phyloP scores from a whole-genome alignment of 2,113 vertebrate species.

The Dasyornis broadbenti region DNA sequence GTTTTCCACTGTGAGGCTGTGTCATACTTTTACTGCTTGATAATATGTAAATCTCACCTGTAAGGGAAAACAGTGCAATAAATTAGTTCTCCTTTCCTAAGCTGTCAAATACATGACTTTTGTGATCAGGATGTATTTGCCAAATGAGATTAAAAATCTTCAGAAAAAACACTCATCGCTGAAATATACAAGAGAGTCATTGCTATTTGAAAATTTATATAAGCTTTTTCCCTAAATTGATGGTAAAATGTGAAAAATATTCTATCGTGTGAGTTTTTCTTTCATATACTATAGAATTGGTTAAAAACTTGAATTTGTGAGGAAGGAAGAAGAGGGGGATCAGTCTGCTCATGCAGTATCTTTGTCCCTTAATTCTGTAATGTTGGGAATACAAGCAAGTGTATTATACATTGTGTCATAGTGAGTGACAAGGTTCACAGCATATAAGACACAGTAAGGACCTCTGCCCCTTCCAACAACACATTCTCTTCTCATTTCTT shows the following conservation, averaged over 20 bases:
- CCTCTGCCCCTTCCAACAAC: neutral
- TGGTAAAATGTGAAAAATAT: neutral
- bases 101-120: neutral
- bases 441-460: neutral
- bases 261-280: neutral
- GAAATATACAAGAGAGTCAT: neutral
- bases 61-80: conserved; percentile 25
- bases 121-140: neutral
- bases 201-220: neutral
- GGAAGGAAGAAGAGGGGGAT: neutral
- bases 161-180: neutral
- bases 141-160: neutral
- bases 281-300: neutral
- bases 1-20: conserved; percentile 91
- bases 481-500: neutral
- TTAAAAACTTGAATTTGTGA: neutral
- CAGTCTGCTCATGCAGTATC: neutral
- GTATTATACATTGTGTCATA: neutral
- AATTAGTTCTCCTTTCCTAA: neutral
- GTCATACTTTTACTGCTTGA: conserved; percentile 94
- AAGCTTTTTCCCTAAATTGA: neutral
- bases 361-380: neutral
- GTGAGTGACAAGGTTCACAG: neutral
- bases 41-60: conserved; percentile 95
- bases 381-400: neutral